A percentile compares a stretch with the other conserved stretches of the same genome.
Conservation (phyloP, 2,797 vertebrate species). For the Heteromormyrus szaboi region DNA sequence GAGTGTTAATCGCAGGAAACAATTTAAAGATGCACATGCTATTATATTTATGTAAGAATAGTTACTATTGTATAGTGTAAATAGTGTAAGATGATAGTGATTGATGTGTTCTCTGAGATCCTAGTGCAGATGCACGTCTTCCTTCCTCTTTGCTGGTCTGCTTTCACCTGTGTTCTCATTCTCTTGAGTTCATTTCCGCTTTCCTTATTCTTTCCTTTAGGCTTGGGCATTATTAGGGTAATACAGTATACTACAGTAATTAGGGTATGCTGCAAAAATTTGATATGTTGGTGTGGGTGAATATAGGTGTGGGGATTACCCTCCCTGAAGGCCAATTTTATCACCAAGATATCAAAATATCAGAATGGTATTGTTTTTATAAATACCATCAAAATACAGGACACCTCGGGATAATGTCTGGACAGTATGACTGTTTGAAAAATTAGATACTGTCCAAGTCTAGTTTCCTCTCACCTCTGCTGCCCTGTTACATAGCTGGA, state of each 20-base stretch:
- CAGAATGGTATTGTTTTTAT: background rate
- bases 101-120: background rate
- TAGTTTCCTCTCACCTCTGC: background rate
- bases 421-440: background rate
- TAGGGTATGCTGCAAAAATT: background rate
- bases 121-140: background rate
- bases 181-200: background rate
- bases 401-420: background rate
- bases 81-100: background rate
- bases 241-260: background rate
- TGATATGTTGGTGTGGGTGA: background rate
- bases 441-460: background rate
- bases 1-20: background rate
- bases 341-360: background rate
- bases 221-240: background rate
- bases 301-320: background rate
- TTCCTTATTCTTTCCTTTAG: background rate
- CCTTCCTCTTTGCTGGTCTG: background rate
- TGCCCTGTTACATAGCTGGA: background rate
- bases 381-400: background rate
- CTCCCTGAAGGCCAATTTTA: background rate
- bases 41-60: background rate
- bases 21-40: background rate
- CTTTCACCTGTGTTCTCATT: background rate
- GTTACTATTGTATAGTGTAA: background rate